phyloP scores from a whole-genome alignment of 2,113 vertebrate genomes.

The Cochlearius cochlearius region DNA sequence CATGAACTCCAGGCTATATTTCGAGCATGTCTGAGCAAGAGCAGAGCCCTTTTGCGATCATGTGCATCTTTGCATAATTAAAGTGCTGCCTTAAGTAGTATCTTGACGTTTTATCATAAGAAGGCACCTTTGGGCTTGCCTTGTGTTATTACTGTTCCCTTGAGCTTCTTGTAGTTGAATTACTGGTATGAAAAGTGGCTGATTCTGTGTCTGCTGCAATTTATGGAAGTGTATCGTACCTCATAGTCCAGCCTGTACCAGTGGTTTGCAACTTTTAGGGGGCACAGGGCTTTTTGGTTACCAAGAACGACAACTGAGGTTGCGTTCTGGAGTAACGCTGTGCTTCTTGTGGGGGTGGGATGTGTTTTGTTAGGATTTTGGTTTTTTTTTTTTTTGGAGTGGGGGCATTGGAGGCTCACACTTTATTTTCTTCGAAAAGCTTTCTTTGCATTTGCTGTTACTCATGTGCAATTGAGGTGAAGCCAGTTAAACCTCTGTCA shows the following conservation, averaged over 20 bases:
- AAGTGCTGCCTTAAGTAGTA: slow-evolving; percentile 10
- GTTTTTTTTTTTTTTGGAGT: not conserved
- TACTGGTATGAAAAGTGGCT: not conserved
- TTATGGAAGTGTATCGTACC: not conserved
- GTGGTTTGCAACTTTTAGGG: not conserved
- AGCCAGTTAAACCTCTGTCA: not conserved
- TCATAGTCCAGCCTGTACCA: not conserved
- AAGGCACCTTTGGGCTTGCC: not conserved
- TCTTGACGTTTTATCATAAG: slow-evolving; percentile 17
- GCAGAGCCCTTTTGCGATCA: not conserved
- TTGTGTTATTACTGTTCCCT: not conserved
- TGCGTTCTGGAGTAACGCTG: not conserved
- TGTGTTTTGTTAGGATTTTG: not conserved
- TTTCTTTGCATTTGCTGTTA: not conserved
- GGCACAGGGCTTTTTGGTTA: not conserved
- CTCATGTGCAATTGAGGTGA: not conserved
- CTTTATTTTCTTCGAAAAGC: not conserved
- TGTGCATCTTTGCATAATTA: not conserved
- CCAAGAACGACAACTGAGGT: not conserved
- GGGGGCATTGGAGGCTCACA: not conserved
- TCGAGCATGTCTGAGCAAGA: slow-evolving; percentile 27
- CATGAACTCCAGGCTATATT: slow-evolving; percentile 21
- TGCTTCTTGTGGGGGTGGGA: not conserved
- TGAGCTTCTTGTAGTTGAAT: not conserved
- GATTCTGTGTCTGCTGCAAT: not conserved